Evolutionary conservation across 2,113 vertebrate genomes (phyloP).

Genomic region (Todiramphus saurophagus): DNA sequence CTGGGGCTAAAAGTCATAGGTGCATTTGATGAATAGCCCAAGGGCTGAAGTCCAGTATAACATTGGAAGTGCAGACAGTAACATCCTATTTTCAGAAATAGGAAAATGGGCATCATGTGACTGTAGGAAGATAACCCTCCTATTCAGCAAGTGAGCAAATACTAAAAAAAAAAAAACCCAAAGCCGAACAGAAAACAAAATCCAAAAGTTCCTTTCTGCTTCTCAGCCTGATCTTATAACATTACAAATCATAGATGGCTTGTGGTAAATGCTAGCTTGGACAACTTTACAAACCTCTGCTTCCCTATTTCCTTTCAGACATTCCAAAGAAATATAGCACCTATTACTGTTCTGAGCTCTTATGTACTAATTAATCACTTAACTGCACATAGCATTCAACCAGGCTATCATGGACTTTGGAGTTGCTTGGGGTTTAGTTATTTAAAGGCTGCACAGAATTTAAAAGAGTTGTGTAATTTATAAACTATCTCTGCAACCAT

Average conservation of each 20-base stretch:
- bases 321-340: not conserved
- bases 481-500: not conserved
- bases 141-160: not conserved
- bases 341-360: not conserved
- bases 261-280: not conserved
- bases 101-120: not conserved
- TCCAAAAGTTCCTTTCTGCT: not conserved
- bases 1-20: fast-evolving
- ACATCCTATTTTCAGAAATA: not conserved
- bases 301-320: not conserved
- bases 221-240: not conserved
- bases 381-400: not conserved
- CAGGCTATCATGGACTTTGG: not conserved
- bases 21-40: not conserved
- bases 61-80: not conserved
- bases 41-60: not conserved
- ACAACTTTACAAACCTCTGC: not conserved
- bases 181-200: too few species aligned
- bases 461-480: not conserved
- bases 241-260: not conserved
- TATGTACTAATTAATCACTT: not conserved
- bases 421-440: not conserved
- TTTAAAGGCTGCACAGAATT: not conserved
- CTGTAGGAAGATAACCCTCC: not conserved
- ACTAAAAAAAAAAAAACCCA: not conserved